phyloP scores from a whole-genome alignment of 2,797 vertebrate genomes.

The Smutsia gigantea region DNA sequence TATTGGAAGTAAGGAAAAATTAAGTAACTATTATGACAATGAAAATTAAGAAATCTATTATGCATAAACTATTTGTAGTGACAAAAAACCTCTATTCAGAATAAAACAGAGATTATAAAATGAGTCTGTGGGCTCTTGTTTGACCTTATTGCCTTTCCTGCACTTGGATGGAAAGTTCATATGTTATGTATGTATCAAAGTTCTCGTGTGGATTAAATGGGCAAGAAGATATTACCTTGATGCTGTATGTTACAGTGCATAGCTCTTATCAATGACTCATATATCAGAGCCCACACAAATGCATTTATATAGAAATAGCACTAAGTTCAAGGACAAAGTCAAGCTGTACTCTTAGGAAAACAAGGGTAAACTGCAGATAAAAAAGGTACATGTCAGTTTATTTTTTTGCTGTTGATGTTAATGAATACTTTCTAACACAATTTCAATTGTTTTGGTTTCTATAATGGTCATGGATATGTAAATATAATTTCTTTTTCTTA shows the following conservation, averaged over 20 bases:
- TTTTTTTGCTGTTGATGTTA: conserved; percentile 63
- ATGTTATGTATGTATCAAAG: conserved; percentile 50
- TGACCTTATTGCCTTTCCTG: conserved; percentile 69
- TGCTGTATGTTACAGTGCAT: not conserved
- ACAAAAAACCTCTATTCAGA: conserved; percentile 20
- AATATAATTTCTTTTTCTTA: conserved; percentile 41
- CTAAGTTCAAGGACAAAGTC: conserved; percentile 77
- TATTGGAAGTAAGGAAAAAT: conserved; percentile 25
- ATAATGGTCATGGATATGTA: conserved; percentile 66
- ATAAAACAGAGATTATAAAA: conserved; percentile 43
- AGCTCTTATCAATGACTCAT: conserved; percentile 76
- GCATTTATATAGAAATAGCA: conserved; percentile 78
- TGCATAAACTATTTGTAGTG: conserved; percentile 45
- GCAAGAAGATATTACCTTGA: conserved; percentile 75
- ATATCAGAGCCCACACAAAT: conserved; percentile 74
- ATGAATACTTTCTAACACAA: conserved; percentile 70
- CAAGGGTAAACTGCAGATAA: conserved; percentile 51
- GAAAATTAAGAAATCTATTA: conserved; percentile 30
- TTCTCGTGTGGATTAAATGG: conserved; percentile 61
- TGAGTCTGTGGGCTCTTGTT: not conserved
- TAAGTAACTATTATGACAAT: conserved; percentile 54
- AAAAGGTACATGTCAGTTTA: not conserved
- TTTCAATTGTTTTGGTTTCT: conserved; percentile 56
- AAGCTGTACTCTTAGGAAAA: conserved; percentile 69
- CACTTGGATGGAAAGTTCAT: conserved; percentile 60